These are phyloP conservation scores for Sebastes cheni DNA, from an alignment of 2,797 vertebrate genomes.

Conservation along the genomic window DNA sequence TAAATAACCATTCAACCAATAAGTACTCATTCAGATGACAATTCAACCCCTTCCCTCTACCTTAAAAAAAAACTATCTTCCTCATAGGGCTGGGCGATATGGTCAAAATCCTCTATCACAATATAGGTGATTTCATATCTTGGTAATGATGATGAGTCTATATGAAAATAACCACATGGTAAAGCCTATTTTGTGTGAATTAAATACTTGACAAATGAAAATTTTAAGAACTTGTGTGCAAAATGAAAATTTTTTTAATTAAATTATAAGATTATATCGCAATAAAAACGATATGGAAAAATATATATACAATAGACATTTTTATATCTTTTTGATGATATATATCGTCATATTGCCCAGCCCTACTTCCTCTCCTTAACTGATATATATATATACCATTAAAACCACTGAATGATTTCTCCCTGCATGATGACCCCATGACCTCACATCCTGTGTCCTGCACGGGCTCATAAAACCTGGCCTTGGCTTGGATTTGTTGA, in stretches of 20 bases:
- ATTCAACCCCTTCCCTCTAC: neutral
- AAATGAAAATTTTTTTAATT: too few relatives aligned
- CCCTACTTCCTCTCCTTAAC: neutral
- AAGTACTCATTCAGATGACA: neutral
- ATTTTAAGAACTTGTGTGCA: too few relatives aligned
- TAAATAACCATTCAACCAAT: neutral
- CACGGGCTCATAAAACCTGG: neutral
- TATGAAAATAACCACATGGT: too few relatives aligned
- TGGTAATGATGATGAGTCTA: too few relatives aligned
- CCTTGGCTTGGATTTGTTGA: neutral
- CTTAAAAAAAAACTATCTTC: neutral
- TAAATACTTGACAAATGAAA: too few relatives aligned
- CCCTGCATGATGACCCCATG: neutral
- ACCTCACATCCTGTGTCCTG: neutral
- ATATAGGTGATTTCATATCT: too few relatives aligned
- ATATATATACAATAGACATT: too few relatives aligned
- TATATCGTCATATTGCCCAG: too few relatives aligned
- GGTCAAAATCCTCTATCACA: accelerated
- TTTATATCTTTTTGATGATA: too few relatives aligned
- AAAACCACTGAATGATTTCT: neutral
- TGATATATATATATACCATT: neutral
- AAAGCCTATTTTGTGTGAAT: too few relatives aligned
- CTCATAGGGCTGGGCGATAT: too few relatives aligned
- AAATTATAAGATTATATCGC: accelerated
- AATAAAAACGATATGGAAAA: too few relatives aligned